Evolutionary conservation across 1,140 invertebrate species (phyloP).

Genomic region (Lasaia peninsularis): DNA sequence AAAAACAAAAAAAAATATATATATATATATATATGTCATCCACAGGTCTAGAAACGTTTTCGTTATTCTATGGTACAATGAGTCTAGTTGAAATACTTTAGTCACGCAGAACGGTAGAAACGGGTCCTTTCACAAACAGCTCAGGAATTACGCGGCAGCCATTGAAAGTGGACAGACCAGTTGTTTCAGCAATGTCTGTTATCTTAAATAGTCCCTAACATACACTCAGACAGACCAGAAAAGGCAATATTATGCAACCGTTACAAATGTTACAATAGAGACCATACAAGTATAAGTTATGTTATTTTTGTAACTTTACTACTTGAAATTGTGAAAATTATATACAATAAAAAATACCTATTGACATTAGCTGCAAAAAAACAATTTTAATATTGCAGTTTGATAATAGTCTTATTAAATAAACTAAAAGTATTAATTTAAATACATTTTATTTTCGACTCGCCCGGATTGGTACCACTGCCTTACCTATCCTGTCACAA

Average conservation of each 20-base stretch:
- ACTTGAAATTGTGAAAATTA: neutral
- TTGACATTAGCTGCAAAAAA: neutral
- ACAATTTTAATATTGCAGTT: too few relatives aligned
- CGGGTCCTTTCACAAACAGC: neutral
- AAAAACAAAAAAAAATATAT: too few relatives aligned
- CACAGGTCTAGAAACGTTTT: too few relatives aligned
- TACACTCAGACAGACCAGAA: conserved; percentile 10
- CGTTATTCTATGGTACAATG: too few relatives aligned
- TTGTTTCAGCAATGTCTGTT: conserved; percentile 19
- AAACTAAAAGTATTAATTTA: too few relatives aligned
- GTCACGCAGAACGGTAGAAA: conserved; percentile 6
- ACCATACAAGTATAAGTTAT: too few relatives aligned
- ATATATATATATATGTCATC: too few relatives aligned
- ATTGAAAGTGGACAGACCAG: conserved; percentile 10
- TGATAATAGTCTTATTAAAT: too few relatives aligned
- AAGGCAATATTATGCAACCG: neutral
- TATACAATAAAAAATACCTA: neutral
- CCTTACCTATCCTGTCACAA: too few relatives aligned
- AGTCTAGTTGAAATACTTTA: neutral
- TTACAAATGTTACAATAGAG: neutral
- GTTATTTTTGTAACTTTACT: too few relatives aligned
- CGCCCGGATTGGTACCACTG: too few relatives aligned
- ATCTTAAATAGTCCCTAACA: neutral
- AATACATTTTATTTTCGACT: too few relatives aligned
- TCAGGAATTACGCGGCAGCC: conserved; percentile 4